Conservation (phyloP, 1,140 invertebrate genomes). For the Melanaphis sacchari region DNA sequence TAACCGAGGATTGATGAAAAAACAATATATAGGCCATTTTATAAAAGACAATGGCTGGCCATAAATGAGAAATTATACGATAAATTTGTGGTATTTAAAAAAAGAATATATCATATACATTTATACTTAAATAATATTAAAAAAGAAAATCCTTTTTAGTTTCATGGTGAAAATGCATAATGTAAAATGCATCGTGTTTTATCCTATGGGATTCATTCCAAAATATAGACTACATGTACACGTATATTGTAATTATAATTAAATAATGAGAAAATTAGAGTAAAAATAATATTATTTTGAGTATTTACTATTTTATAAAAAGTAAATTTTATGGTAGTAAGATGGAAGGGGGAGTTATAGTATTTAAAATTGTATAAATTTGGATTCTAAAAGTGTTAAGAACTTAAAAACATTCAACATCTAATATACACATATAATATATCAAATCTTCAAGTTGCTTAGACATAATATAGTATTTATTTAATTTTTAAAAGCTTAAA, state of each 20-base stretch:
- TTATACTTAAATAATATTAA: not conserved
- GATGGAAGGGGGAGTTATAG: too few relatives aligned
- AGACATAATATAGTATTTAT: too few relatives aligned
- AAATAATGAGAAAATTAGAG: not conserved
- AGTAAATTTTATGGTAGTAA: not conserved
- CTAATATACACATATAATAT: not conserved
- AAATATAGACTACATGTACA: not conserved
- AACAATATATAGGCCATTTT: not conserved
- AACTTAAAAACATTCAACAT: not conserved
- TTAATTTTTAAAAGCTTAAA: too few relatives aligned
- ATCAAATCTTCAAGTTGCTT: not conserved
- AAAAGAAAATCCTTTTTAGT: not conserved
- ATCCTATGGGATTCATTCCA: not conserved
- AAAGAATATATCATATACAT: not conserved
- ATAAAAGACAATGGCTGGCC: not conserved
- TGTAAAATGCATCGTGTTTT: not conserved
- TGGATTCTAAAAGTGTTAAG: too few relatives aligned
- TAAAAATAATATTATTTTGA: not conserved
- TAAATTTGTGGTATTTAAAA: not conserved
- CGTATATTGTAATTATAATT: not conserved
- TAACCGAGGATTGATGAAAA: not conserved
- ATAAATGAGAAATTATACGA: not conserved
- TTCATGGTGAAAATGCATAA: not conserved
- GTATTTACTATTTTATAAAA: not conserved
- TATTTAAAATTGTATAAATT: too few relatives aligned